A percentile compares a stretch with the other conserved stretches of the same genome.
These are phyloP conservation scores for Etheostoma spectabile DNA, from an alignment of 2,113 vertebrate species.

Conservation along the genomic window DNA sequence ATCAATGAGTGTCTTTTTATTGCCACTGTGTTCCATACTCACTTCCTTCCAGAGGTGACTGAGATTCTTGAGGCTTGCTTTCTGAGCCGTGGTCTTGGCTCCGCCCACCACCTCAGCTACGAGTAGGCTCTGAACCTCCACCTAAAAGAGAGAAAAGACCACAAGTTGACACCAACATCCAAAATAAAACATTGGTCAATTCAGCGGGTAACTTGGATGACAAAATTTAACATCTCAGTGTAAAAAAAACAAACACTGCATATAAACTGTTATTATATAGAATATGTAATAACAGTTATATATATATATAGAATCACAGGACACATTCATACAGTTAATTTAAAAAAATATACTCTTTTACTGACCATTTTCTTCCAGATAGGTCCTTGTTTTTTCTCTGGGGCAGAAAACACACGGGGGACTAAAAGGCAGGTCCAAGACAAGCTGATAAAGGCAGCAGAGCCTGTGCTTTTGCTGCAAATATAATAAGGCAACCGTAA, in stretches of 20 bases:
- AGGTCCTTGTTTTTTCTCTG: constrained; percentile 90
- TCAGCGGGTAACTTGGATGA: too few species aligned
- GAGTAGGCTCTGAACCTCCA: constrained; percentile 95
- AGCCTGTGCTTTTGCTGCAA: constrained; percentile 92
- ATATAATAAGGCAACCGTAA: background rate
- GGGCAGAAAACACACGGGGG: constrained; percentile 85
- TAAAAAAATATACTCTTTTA: constrained; percentile 22
- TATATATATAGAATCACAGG: background rate
- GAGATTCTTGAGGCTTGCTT: constrained; percentile 89
- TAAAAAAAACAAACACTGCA: background rate
- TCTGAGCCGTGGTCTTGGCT: constrained; percentile 88
- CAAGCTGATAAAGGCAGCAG: constrained; percentile 90
- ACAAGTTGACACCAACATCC: background rate
- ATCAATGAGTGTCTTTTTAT: background rate
- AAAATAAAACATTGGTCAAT: background rate
- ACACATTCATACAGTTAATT: background rate
- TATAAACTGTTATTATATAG: background rate
- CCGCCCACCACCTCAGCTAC: constrained; percentile 93
- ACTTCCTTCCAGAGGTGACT: constrained; percentile 93
- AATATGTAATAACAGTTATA: too few species aligned
- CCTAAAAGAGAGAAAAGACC: constrained; percentile 76
- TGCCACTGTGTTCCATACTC: constrained; percentile 34
- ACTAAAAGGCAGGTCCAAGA: constrained; percentile 95
- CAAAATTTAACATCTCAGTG: background rate
- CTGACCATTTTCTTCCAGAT: constrained; percentile 95